These are phyloP conservation scores for Conopomorpha cramerella DNA, from an alignment of 1,140 invertebrate species.

Conservation along the genomic window DNA sequence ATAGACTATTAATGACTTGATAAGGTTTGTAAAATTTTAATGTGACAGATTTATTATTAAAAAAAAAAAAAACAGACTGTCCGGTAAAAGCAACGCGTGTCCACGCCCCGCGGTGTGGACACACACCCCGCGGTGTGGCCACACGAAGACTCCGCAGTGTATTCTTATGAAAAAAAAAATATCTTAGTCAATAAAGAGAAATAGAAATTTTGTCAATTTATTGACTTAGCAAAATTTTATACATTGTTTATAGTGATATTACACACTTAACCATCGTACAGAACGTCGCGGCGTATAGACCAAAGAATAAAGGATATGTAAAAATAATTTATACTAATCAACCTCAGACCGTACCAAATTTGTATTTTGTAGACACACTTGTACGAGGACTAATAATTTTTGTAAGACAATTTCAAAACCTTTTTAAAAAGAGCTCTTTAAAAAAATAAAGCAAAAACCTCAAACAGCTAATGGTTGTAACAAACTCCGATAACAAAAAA, in stretches of 20 bases:
- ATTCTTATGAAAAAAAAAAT: slow-evolving; percentile 60
- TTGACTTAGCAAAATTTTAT: slow-evolving; percentile 61
- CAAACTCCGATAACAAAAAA: too few relatives aligned
- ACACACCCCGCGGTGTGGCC: too few relatives aligned
- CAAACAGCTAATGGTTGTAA: too few relatives aligned
- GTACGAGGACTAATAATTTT: too few relatives aligned
- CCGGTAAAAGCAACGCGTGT: too few relatives aligned
- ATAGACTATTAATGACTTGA: slow-evolving; percentile 50
- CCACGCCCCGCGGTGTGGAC: too few relatives aligned
- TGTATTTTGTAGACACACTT: slow-evolving; percentile 32
- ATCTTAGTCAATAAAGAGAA: slow-evolving; percentile 53
- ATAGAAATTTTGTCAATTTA: slow-evolving; percentile 58
- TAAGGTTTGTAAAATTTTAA: slow-evolving; percentile 51
- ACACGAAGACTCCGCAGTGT: slow-evolving; percentile 36
- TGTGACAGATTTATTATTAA: slow-evolving; percentile 26
- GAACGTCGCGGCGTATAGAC: slow-evolving; percentile 45
- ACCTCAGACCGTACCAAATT: slow-evolving; percentile 55
- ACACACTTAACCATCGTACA: slow-evolving; percentile 44
- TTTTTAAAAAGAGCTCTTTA: too few relatives aligned
- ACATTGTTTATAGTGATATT: slow-evolving; percentile 51
- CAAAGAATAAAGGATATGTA: slow-evolving; percentile 47
- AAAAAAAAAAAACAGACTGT: too few relatives aligned
- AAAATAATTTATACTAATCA: slow-evolving; percentile 51
- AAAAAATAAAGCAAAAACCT: too few relatives aligned
- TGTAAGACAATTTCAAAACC: too few relatives aligned